Conservation (phyloP, 2,797 vertebrate genomes). For the Labeo calbasu region DNA sequence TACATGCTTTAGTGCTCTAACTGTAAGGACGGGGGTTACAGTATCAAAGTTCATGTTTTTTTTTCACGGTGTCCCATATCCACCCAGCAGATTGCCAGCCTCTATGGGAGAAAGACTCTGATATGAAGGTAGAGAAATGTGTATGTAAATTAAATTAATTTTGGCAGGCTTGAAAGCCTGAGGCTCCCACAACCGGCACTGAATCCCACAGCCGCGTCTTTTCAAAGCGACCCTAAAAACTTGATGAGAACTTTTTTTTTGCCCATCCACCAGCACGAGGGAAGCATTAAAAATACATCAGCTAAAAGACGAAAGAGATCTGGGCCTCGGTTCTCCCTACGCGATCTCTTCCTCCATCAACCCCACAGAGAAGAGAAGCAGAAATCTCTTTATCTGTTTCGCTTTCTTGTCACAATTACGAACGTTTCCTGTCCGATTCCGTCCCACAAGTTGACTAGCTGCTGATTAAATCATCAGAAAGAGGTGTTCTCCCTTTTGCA, state of each 20-base stretch:
- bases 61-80: conserved; percentile 8
- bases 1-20: conserved; percentile 26
- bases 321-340: conserved; percentile 47
- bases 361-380: conserved; percentile 39
- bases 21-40: conserved; percentile 30
- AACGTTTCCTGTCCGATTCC: neutral
- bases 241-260: conserved; percentile 56
- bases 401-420: conserved; percentile 16
- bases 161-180: conserved; percentile 52
- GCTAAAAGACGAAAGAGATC: conserved; percentile 57
- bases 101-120: neutral
- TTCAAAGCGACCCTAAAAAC: conserved; percentile 57
- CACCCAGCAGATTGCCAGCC: neutral
- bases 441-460: conserved; percentile 15
- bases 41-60: conserved; percentile 9
- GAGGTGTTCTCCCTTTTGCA: neutral
- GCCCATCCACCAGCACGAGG: conserved; percentile 43
- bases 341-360: conserved; percentile 31
- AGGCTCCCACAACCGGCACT: conserved; percentile 23
- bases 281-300: conserved; percentile 63
- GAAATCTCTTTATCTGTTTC: conserved; percentile 39
- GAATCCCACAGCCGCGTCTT: conserved; percentile 48
- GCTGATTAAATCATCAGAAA: conserved; percentile 30
- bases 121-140: conserved; percentile 37
- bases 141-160: conserved; percentile 42